Base-by-base conservation (phyloP, 2,113 vertebrate species). In the Eupsittula cactorum region DNA sequence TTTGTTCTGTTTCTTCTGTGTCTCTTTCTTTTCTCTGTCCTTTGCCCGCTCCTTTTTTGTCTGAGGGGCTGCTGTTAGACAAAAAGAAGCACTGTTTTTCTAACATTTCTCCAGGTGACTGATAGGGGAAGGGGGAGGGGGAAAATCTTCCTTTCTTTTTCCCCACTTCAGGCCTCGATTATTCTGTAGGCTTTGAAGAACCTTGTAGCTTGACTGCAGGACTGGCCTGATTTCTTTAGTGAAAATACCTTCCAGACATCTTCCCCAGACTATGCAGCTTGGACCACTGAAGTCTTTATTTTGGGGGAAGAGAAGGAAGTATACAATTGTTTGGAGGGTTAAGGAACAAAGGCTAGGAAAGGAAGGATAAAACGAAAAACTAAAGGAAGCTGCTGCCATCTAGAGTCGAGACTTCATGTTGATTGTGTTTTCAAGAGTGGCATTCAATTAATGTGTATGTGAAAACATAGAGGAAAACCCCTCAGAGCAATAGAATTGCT, bases 301-400 rank as follows among this genome's bases (percentile, higher is more conserved):
- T 97, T 85, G 44, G 82, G 60, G 89, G 69, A 95, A 97, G 80
- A 95, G 87, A 85, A 95, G 86, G 79, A 93, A 94, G 76, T 86
- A 7, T 6, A 53, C 93, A 90, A 95, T 97, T 97, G 67, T 67
- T 87, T 74, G 81, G 74, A 77, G 79, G 57, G 35, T 59, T 76
- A 73, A 82, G 95, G 89, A 97, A 98, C 98, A 98, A 98, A 98
- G 97, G 77, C 87, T 42, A 59, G 52, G 70, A 78, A 75, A 37
- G 24, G 27, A 67, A 92, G 46, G n/a, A 62, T 57, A 42, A 90
- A 78, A 21, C 49, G 47, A 19, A 82, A 62, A 63, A 53, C 16
- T 44, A 71, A 96, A 96, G 97, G 85, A 75, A 71, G 42, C 67
- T 98, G 96, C 96, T 97, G 98, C 98, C 98, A 98, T 89, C 98